A percentile compares a stretch with the other conserved stretches of the same genome.
phyloP scores from a whole-genome alignment of 2,888 invertebrate species.

The Diarsia rubi region DNA sequence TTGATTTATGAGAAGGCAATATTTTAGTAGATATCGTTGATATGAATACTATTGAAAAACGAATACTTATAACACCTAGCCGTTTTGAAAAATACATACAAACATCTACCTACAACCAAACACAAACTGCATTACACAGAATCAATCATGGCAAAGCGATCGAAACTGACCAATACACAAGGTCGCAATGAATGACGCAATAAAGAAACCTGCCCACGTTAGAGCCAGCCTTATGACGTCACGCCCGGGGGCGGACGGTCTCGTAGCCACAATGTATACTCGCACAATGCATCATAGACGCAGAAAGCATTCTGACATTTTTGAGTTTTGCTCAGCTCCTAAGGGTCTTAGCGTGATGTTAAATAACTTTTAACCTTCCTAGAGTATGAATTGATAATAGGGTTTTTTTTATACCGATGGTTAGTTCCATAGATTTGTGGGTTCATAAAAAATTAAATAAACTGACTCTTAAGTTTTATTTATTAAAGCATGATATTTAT shows the following conservation, averaged over 20 bases:
- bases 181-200: conserved; percentile 62
- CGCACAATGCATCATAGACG: not conserved
- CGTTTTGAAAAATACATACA: not conserved
- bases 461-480: not conserved
- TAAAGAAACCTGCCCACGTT: conserved; percentile 58
- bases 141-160: conserved; percentile 43
- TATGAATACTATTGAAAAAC: not conserved
- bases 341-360: not conserved
- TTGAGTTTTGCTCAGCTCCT: not conserved
- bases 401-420: not conserved
- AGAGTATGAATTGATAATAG: not conserved
- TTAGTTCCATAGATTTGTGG: not conserved
- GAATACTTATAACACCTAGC: not conserved
- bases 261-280: conserved; percentile 34
- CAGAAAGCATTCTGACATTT: conserved; percentile 22
- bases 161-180: conserved; percentile 55
- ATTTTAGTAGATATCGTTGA: not conserved
- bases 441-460: not conserved
- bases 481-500: not conserved
- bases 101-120: not conserved
- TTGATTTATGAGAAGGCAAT: not conserved
- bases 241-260: conserved; percentile 47
- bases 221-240: conserved; percentile 60
- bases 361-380: not conserved
- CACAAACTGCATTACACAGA: conserved; percentile 1